Conservation (phyloP, 2,113 vertebrate species). For the Salvelinus alpinus region DNA sequence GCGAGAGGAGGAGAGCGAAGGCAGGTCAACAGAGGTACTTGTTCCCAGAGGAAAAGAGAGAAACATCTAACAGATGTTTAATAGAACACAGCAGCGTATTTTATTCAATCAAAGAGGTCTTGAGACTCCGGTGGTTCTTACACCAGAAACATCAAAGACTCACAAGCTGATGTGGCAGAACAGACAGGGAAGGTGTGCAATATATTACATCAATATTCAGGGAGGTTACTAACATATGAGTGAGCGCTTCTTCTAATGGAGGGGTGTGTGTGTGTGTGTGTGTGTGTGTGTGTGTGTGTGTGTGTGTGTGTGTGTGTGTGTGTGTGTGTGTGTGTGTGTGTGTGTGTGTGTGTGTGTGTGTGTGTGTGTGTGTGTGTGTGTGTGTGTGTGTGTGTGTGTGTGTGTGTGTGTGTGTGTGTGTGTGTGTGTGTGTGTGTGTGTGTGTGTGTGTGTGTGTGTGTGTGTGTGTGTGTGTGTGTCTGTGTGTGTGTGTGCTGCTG, state of each 20-base stretch:
- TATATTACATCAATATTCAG: constrained; percentile 64
- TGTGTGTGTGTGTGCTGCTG: not conserved
- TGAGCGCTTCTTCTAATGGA: constrained; percentile 44
- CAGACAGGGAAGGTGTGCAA: constrained; percentile 49
- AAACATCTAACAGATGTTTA: constrained; percentile 62
- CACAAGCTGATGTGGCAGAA: constrained; percentile 68
- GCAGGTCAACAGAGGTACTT: constrained; percentile 40
- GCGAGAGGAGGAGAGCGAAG: not conserved
- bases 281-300: no score
- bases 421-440: not conserved
- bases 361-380: not conserved
- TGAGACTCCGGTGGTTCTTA: constrained; percentile 57
- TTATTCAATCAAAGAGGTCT: constrained; percentile 64
- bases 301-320: no score
- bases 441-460: constrained; percentile 1
- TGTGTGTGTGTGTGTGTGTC: not conserved
- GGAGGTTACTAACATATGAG: constrained; percentile 27
- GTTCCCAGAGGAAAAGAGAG: constrained; percentile 40
- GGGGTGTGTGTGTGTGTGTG: no score
- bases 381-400: no score
- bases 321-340: no score
- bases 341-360: not conserved
- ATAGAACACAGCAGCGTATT: constrained; percentile 65
- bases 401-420: no score
- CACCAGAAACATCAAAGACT: constrained; percentile 68